These are phyloP conservation scores for Heliconius ethilla DNA, from an alignment of 2,888 invertebrate genomes.

Conservation along the genomic window DNA sequence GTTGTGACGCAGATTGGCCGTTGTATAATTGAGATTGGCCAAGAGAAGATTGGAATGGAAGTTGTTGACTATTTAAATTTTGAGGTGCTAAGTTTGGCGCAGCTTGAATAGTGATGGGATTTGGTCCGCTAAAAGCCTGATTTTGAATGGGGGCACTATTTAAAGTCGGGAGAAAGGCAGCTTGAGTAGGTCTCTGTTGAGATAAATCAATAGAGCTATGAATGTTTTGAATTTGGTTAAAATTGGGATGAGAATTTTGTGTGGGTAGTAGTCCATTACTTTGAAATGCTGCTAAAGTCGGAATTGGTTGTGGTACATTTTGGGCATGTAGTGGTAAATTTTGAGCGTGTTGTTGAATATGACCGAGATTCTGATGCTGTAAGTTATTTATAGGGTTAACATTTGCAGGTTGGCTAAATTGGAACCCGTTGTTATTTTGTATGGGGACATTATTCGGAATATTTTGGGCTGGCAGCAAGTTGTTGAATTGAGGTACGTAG, in stretches of 20 bases:
- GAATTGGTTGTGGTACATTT: slow-evolving; percentile 64
- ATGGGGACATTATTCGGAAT: slow-evolving; percentile 56
- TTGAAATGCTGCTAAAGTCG: slow-evolving; percentile 68
- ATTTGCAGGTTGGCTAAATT: slow-evolving; percentile 60
- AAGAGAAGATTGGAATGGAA: slow-evolving; percentile 62
- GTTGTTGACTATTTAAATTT: slow-evolving; percentile 64
- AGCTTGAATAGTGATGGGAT: slow-evolving; percentile 74
- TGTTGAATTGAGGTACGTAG: slow-evolving; percentile 73
- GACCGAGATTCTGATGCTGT: slow-evolving; percentile 60
- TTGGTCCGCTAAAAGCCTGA: slow-evolving; percentile 66
- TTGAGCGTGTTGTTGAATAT: slow-evolving; percentile 58
- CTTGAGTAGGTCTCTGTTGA: slow-evolving; percentile 69
- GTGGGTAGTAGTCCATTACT: slow-evolving; percentile 59
- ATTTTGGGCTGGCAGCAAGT: slow-evolving; percentile 59
- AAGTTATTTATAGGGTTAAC: slow-evolving; percentile 58
- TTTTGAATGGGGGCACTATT: slow-evolving; percentile 58
- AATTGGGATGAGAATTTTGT: slow-evolving; percentile 59
- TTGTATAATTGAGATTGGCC: slow-evolving; percentile 74
- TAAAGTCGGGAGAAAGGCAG: slow-evolving; percentile 70
- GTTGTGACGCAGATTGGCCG: slow-evolving; percentile 74
- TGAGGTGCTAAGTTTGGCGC: slow-evolving; percentile 75
- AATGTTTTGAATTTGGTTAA: slow-evolving; percentile 60
- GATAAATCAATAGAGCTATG: slow-evolving; percentile 61
- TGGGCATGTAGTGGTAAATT: slow-evolving; percentile 60
- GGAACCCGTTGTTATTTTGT: slow-evolving; percentile 58